A percentile compares a stretch with the other conserved stretches of the same genome.
Conservation (phyloP, 2,797 vertebrate genomes). For the Trichosurus vulpecula region DNA sequence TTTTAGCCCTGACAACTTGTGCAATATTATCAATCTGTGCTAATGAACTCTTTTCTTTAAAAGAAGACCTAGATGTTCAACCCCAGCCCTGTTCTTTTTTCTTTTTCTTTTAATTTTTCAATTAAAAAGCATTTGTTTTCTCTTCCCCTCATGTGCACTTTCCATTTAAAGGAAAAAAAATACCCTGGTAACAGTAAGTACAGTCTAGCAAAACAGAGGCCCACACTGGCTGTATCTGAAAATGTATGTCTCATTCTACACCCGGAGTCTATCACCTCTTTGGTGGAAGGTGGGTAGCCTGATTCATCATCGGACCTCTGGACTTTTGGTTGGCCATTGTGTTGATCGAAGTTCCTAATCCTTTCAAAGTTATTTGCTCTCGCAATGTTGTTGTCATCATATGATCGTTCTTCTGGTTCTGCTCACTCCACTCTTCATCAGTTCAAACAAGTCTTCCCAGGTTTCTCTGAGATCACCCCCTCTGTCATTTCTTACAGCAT, state of each 20-base stretch:
- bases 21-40: background rate
- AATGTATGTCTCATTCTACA: background rate
- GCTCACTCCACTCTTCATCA: background rate
- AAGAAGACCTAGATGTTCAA: background rate
- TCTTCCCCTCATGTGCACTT: background rate
- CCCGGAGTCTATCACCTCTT: background rate
- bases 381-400: background rate
- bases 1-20: background rate
- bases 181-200: background rate
- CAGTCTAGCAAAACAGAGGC: background rate
- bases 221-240: background rate
- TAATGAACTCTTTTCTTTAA: constrained; percentile 21
- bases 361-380: background rate
- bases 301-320: background rate
- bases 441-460: background rate
- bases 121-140: background rate
- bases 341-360: background rate
- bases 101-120: background rate
- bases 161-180: background rate
- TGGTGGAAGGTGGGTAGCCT: background rate
- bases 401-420: background rate
- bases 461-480: background rate
- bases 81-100: background rate
- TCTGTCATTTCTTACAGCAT: background rate
- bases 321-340: background rate